Evolutionary conservation across 1,140 invertebrate genomes (phyloP).

Genomic region (Euwallacea similis): DNA sequence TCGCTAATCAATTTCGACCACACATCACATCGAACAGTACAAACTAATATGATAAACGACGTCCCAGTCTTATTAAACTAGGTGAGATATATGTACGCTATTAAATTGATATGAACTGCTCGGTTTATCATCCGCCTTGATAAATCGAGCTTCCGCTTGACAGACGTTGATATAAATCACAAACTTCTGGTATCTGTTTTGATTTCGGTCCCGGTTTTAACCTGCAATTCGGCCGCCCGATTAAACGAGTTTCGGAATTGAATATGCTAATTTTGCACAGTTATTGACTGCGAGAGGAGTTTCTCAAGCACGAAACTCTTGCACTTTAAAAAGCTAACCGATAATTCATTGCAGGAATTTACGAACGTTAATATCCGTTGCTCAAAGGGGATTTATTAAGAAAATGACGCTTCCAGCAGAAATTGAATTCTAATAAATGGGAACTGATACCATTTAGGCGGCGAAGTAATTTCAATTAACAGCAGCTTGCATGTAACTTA

Average conservation of each 20-base stretch:
- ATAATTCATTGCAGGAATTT: too few relatives aligned
- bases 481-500: neutral
- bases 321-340: too few relatives aligned
- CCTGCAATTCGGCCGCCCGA: constrained; percentile 8
- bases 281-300: too few relatives aligned
- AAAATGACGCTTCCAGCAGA: neutral
- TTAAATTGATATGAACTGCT: constrained; percentile 38
- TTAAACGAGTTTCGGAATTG: constrained; percentile 1
- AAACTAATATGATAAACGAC: constrained; percentile 18
- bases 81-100: constrained; percentile 34
- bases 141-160: constrained; percentile 24
- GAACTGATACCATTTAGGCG: constrained; percentile 1
- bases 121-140: constrained; percentile 33
- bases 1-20: neutral
- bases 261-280: neutral
- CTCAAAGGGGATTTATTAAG: too few relatives aligned
- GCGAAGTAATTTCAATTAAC: constrained; percentile 14
- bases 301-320: too few relatives aligned
- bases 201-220: constrained; percentile 19
- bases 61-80: constrained; percentile 35
- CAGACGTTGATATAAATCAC: constrained; percentile 31
- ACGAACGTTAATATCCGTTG: too few relatives aligned
- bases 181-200: constrained; percentile 24
- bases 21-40: neutral
- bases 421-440: neutral